Evolutionary conservation across 2,888 invertebrate species (phyloP).

Genomic region (Lycophotia porphyrea): DNA sequence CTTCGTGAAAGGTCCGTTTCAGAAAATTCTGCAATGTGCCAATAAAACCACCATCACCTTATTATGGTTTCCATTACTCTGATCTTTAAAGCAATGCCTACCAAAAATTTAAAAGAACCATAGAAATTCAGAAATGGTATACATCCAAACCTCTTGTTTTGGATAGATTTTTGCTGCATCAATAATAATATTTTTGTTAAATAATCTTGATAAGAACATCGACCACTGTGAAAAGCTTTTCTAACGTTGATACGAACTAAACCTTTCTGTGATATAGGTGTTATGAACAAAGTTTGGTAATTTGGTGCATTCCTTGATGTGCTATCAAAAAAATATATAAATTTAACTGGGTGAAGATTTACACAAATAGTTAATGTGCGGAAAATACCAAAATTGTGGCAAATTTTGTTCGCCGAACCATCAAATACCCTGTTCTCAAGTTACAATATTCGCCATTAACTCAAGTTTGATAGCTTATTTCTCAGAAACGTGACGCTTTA

Average conservation of each 20-base stretch:
- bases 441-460: neutral
- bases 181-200: neutral
- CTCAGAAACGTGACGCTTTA: neutral
- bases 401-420: neutral
- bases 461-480: neutral
- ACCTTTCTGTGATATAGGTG: neutral
- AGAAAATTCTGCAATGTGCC: neutral
- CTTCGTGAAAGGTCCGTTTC: neutral
- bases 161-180: neutral
- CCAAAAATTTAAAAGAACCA: neutral
- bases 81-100: neutral
- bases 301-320: neutral
- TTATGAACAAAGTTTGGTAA: neutral
- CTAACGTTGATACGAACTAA: neutral
- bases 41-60: neutral
- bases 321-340: neutral
- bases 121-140: neutral
- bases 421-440: neutral
- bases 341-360: neutral
- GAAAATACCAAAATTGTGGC: too few species aligned
- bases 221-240: neutral
- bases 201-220: neutral
- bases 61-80: neutral
- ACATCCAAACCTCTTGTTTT: neutral
- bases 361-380: too few species aligned